A percentile compares a stretch with the other conserved stretches of the same genome.
Conservation (phyloP, 1,140 invertebrate genomes). For the Philaenus spumarius region DNA sequence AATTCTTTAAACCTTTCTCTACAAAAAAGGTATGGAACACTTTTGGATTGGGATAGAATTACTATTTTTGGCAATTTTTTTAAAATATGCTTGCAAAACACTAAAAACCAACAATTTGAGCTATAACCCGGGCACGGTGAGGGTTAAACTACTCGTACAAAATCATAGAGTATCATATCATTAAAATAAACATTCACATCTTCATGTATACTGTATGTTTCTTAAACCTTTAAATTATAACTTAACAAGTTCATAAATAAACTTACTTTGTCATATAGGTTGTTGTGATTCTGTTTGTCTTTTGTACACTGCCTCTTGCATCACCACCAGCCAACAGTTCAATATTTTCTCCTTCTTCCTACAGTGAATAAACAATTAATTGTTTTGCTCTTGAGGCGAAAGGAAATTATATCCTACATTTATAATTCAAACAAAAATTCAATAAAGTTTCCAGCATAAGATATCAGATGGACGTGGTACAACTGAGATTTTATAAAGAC, state of each 20-base stretch:
- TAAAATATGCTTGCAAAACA: no score
- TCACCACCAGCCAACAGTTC: conserved; percentile 58
- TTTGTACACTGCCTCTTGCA: conserved; percentile 64
- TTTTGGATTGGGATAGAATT: no score
- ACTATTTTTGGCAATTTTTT: no score
- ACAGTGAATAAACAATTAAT: conserved; percentile 25
- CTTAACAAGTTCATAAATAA: not conserved
- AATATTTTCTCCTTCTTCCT: conserved; percentile 61
- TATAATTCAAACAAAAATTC: not conserved
- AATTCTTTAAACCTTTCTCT: no score
- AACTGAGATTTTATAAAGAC: not conserved
- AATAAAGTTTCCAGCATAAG: not conserved
- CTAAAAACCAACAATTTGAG: no score
- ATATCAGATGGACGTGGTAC: not conserved
- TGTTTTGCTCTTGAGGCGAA: not conserved
- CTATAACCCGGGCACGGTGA: no score
- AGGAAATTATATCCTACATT: not conserved
- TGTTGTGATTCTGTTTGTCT: conserved; percentile 79
- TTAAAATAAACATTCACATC: no score
- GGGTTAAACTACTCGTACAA: no score
- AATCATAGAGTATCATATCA: no score
- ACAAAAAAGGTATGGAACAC: no score
- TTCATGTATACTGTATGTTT: no score
- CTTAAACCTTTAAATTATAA: no score
- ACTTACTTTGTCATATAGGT: conserved; percentile 95